Evolutionary conservation across 2,113 vertebrate genomes (phyloP).

Genomic region (Paratilapia polleni): DNA sequence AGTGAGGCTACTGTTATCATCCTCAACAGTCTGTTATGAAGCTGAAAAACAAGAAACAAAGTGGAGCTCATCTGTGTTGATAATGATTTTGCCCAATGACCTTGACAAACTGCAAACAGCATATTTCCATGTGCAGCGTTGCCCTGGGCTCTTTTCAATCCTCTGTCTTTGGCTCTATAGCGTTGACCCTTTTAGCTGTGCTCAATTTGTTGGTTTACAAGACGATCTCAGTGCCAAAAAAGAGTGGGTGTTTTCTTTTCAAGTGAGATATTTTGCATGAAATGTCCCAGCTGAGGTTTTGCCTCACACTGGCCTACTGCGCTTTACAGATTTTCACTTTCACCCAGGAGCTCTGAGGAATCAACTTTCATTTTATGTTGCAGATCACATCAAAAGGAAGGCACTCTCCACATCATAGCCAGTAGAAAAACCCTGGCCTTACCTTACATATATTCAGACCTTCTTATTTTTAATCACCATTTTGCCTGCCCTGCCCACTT

Average conservation of each 20-base stretch:
- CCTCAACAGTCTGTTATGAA: slow-evolving; percentile 29
- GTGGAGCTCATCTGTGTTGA: slow-evolving; percentile 38
- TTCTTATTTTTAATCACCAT: slow-evolving; percentile 33
- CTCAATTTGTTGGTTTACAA: slow-evolving; percentile 57
- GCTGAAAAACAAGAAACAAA: slow-evolving; percentile 24
- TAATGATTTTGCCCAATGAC: slow-evolving; percentile 46
- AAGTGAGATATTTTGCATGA: slow-evolving; percentile 53
- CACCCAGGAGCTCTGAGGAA: slow-evolving; percentile 31
- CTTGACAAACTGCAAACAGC: slow-evolving; percentile 34
- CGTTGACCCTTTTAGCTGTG: slow-evolving; percentile 54
- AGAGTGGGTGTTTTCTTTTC: slow-evolving; percentile 68
- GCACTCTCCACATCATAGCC: slow-evolving; percentile 2
- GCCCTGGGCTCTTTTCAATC: slow-evolving; percentile 34
- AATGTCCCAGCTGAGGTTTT: slow-evolving; percentile 30
- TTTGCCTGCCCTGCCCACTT: slow-evolving; percentile 44
- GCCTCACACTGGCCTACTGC: slow-evolving; percentile 34
- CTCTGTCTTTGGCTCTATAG: slow-evolving; percentile 35
- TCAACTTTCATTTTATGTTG: slow-evolving; percentile 30
- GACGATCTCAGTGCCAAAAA: slow-evolving; percentile 42
- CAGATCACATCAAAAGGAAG: slow-evolving; percentile 58
- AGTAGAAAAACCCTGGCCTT: slow-evolving; percentile 8
- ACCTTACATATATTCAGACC: slow-evolving; percentile 12
- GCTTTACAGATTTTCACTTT: slow-evolving; percentile 43
- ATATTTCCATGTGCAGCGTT: slow-evolving; percentile 28
- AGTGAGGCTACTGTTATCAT: slow-evolving; percentile 34